Evolutionary conservation across 2,113 vertebrate genomes (phyloP), one percentile per base, ranked within the genome.

Genomic region (Morone saxatilis): DNA sequence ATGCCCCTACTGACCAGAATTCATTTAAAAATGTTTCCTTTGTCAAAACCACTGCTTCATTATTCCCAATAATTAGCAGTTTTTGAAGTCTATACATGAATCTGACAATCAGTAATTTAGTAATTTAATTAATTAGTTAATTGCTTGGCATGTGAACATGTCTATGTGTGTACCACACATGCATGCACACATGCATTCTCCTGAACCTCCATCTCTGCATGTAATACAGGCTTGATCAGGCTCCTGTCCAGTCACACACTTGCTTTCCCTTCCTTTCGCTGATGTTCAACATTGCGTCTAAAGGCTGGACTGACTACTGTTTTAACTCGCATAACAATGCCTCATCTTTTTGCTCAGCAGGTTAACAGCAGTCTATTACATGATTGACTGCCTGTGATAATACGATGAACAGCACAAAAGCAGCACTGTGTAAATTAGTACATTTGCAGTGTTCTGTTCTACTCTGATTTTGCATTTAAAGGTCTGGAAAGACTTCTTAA

Each of bases 281-380:
- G 4, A 45, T 47, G 47, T 36, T 63, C 63, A 77, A 40, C 17
- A 9, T 62, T 75, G 17, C 3, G 38, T 59, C 48, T 41, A n/a
- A 74, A 81, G 78, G 59, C 60, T n/a, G 6, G 51, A 47, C 51
- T 54, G 41, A 51, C 48, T 63, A 40, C 6, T 56, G 9, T 62
- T 62, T 59, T 72, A 41, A 60, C 62, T 74, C 14, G 20, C 43
- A 40, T 81, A 81, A 72, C 69, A 91, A 59, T 68, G 48, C 67
- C 73, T 83, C 70, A 85, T 83, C 80, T 71, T 66, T 70, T 51
- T 66, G 41, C 85, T 59, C 83, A 79, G 85, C 80, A 79, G 78
- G 80, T 86, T 86, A 89, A 89, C 81, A 57, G 78, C 73, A 81
- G 66, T 87, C 75, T 81, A 86, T 86, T 84, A 89, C 84, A 87